Evolutionary conservation across 2,888 invertebrate species (phyloP), one percentile per base, ranked within the genome.

Genomic region (Idaea straminata): DNA sequence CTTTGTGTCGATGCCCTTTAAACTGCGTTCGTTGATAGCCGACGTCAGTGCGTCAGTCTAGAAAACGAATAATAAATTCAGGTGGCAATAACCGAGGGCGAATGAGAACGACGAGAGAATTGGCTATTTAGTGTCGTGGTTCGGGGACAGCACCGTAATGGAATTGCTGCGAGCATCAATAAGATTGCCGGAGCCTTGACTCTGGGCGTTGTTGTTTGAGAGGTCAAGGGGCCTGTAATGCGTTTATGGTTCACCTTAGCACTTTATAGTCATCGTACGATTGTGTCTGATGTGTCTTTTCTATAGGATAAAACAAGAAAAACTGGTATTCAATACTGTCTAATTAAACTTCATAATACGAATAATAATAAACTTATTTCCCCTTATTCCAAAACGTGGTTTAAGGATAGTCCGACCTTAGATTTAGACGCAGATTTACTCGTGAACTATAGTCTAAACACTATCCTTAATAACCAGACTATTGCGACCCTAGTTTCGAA

Each of bases 181-280:
- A 82, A 78, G 78, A 72, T 74, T 77, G 74, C 70, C 69, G 69
- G 75, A 74, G 76, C 88, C 89, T 87, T 88, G 88, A 88, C 85
- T 82, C 77, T 76, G 77, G 77, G 71, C 72, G 71, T 72, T 79
- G 79, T 74, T 79, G 74, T 66, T 75, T 70, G 72, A 67, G 79
- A 80, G 89, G 89, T 88, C 89, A 89, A 88, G 88, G 88, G 78
- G 75, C 73, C 76, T 76, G 77, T 85, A 85, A 86, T 83, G 78
- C 82, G 81, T 84, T 88, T 83, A 86, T 73, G 75, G 82, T 77
- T 79, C 74, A 78, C 76, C 82, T 79, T 82, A 76, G 81, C 84
- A 86, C 82, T 87, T 87, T 84, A 86, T 83, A 82, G 85, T 82
- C 83, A 83, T 85, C 82, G 74, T 72, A 70, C 71, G 73, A 69